Conservation (phyloP, 2,113 vertebrate species). For the Penelope pileata region DNA sequence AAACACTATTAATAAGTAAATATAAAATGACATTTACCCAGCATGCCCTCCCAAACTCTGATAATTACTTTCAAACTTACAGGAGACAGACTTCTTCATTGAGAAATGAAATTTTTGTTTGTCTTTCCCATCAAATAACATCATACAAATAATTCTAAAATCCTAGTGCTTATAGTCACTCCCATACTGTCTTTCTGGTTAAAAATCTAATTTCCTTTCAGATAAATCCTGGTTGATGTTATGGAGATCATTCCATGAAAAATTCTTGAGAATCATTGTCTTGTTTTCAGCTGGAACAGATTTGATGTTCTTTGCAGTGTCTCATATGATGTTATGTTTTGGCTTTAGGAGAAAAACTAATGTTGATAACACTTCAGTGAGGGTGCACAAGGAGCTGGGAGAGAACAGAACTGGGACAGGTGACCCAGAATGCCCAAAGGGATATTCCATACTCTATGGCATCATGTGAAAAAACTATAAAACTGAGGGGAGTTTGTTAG, state of each 20-base stretch:
- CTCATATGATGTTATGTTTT: too few relatives aligned
- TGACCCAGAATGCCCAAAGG: background rate
- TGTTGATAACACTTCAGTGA: too few relatives aligned
- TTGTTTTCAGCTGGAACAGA: too few relatives aligned
- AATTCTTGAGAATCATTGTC: background rate
- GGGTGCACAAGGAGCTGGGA: background rate
- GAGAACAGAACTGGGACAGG: background rate
- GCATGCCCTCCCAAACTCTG: background rate
- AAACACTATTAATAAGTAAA: background rate
- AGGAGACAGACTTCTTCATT: background rate
- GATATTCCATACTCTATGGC: background rate
- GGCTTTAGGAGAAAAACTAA: too few relatives aligned
- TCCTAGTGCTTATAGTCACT: background rate
- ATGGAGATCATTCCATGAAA: background rate
- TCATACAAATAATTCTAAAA: background rate
- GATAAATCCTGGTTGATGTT: background rate
- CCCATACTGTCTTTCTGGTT: background rate
- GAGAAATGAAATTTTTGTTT: background rate
- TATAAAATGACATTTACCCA: background rate
- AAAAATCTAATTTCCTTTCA: background rate
- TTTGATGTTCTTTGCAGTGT: too few relatives aligned
- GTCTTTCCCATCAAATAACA: background rate
- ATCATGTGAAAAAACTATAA: background rate
- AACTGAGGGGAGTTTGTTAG: too few relatives aligned
- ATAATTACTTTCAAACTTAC: background rate